Base-by-base conservation (phyloP, 2,888 invertebrate species). In the Meandrusa payeni region DNA sequence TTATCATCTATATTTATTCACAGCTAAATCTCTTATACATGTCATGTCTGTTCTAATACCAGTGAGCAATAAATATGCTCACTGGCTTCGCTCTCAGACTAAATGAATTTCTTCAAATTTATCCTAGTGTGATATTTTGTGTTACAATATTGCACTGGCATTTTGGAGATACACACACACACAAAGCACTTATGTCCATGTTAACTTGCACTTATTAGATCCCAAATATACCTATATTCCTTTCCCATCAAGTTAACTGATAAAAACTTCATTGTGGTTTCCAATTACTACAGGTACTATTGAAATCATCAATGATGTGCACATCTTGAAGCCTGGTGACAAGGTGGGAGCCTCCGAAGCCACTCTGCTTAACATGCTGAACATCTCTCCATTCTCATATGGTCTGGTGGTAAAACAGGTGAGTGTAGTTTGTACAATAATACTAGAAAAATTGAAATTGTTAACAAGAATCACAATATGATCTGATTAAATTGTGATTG, bases 261-360 rank as follows among this genome's bases (percentile, higher is more conserved):
- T n/a, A n/a, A n/a, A n/a, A n/a, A n/a, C n/a, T n/a, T n/a, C n/a
- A n/a, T n/a, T n/a, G n/a, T n/a, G n/a, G n/a, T n/a, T n/a, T n/a
- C n/a, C n/a, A n/a, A n/a, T n/a, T n/a, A n/a, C n/a, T n/a, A 0
- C 61, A 88, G 89, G 89, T 89, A 98, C 98, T 57, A 99, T 99
- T 94, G 99, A 99, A 97, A 99, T 99, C 89, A 95, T 99, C 90
- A 96, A 96, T 57, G 96, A 96, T 87, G 96, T 96, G 41, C 95
- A 95, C 77, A 96, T 96, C 76, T 81, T 96, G 80, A 96, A 96
- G 86, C 95, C 95, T 12, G 98, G 98, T 31, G 99, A 99, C 80
- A 98, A 96, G 88, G 99, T 99, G 48, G 99, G 99, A 66, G 97
- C 98, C 72, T 98, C 98, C 27, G 99, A 99, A 90, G 97, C 99